These are phyloP conservation scores for Ptiloglossa arizonensis DNA, from an alignment of 1,140 invertebrate genomes.

Conservation along the genomic window DNA sequence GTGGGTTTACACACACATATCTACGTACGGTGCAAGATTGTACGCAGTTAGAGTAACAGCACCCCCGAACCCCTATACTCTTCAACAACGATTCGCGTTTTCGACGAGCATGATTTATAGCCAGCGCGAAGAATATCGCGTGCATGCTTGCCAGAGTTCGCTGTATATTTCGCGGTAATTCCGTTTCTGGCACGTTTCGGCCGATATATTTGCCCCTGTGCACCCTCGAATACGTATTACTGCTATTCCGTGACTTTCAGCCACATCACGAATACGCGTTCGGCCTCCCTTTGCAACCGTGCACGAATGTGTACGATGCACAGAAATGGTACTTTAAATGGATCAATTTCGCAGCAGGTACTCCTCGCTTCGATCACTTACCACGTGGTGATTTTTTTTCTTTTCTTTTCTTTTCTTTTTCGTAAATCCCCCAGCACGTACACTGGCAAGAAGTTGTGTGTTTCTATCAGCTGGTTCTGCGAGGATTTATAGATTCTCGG, in stretches of 20 bases:
- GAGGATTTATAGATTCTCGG: too few species aligned
- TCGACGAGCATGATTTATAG: slow-evolving; percentile 29
- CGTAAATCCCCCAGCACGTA: too few species aligned
- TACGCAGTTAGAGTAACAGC: not conserved
- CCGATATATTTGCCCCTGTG: slow-evolving; percentile 15
- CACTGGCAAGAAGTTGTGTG: too few species aligned
- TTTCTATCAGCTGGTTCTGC: too few species aligned
- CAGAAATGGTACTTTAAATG: too few species aligned
- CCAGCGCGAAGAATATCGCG: slow-evolving; percentile 27
- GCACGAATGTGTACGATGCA: not conserved
- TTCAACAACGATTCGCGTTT: not conserved
- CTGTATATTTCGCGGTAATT: slow-evolving; percentile 37
- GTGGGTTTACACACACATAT: too few species aligned
- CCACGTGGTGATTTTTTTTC: too few species aligned
- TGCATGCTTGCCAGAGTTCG: slow-evolving; percentile 1
- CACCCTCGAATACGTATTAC: slow-evolving; percentile 24
- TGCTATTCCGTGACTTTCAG: slow-evolving; percentile 30
- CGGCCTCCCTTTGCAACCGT: not conserved
- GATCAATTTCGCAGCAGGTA: too few species aligned
- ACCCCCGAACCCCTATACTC: not conserved
- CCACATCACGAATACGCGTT: not conserved
- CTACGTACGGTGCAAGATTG: not conserved
- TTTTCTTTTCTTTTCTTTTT: too few species aligned
- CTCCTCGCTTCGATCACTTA: too few species aligned
- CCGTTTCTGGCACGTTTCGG: slow-evolving; percentile 27